phyloP scores from a whole-genome alignment of 2,888 invertebrate genomes.

The Andrena chrysosceles region DNA sequence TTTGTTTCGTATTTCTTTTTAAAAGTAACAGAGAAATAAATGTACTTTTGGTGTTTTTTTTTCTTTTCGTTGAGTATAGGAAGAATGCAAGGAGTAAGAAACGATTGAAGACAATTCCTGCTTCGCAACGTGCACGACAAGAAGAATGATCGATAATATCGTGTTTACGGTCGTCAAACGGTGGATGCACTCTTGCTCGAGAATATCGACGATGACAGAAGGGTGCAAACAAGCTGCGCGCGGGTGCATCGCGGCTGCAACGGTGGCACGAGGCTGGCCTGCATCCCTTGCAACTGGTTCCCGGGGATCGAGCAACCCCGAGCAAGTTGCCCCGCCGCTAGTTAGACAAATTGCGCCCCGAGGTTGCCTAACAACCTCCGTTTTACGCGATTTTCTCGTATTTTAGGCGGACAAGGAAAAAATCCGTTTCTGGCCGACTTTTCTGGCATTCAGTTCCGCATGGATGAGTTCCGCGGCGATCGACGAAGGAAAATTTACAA shows the following conservation, averaged over 20 bases:
- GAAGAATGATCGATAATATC: not conserved
- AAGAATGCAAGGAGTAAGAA: too few relatives aligned
- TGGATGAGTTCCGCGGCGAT: conserved; percentile 15
- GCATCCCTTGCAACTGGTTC: conserved; percentile 61
- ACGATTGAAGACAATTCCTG: too few relatives aligned
- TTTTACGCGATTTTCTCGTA: conserved; percentile 22
- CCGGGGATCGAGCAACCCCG: conserved; percentile 61
- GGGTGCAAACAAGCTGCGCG: conserved; percentile 43
- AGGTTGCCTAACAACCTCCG: conserved; percentile 37
- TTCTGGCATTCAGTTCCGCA: not conserved
- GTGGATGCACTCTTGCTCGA: conserved; percentile 3
- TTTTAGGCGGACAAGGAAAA: conserved; percentile 21
- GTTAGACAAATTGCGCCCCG: conserved; percentile 45
- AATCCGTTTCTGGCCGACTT: conserved; percentile 4
- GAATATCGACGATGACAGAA: conserved; percentile 32
- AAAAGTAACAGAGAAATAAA: too few relatives aligned
- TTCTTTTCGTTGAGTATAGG: too few relatives aligned
- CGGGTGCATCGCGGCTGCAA: conserved; percentile 50
- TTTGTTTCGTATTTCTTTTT: too few relatives aligned
- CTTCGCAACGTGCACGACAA: not conserved
- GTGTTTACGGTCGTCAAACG: not conserved
- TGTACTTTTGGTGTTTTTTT: too few relatives aligned
- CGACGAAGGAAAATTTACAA: not conserved
- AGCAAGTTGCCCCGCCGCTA: conserved; percentile 20
- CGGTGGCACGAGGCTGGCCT: conserved; percentile 44